Base-by-base conservation (phyloP, 2,113 vertebrate genomes). In the Melanerpes aurifrons region DNA sequence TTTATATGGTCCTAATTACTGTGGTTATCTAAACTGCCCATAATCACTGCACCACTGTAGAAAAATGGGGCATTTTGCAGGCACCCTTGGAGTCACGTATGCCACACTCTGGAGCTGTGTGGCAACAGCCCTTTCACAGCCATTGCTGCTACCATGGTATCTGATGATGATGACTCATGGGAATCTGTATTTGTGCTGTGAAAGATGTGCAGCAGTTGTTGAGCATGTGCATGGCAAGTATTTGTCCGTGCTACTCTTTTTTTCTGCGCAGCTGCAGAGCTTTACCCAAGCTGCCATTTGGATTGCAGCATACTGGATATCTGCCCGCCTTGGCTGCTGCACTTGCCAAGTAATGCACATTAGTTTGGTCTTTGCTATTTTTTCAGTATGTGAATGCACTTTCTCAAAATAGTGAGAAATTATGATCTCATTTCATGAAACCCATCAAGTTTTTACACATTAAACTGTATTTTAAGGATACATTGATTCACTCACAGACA, bases 91-190 rank as follows among this genome's bases (percentile, higher is more conserved):
- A 43, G 43, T 11, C 40, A 57, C 37, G 18, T 12, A 28, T 1
- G 5, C 0, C 5, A 37, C 2, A 3, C 12, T 11, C 17, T n/a
- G 31, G 12, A 91, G 18, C 29, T 62, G 56, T 24, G 56, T 4
- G 45, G 29, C 32, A 35, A 4, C 9, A 64, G 21, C 10, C 47
- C 12, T 59, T 80, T 67, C 31, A 73, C 37, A 69, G 31, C 37
- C 16, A 13, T 1, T 10, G 31, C 31, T 84, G 21, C 24, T 87
- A 24, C 24, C 1, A 0, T 2, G 18, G 15, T 18, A 35, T 7
- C 5, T 59, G 20, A 14, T 0, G 14, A 21, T 32, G 25, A 64
- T n/a, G 28, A 47, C 0, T 3, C 0, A 0, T 24, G 43, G 43
- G 9, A 77, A 48, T 64, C 25, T 1, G 0, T 53, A 22, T 14